These are phyloP conservation scores for Cololabis saira DNA, from an alignment of 2,113 vertebrate species.

Conservation along the genomic window DNA sequence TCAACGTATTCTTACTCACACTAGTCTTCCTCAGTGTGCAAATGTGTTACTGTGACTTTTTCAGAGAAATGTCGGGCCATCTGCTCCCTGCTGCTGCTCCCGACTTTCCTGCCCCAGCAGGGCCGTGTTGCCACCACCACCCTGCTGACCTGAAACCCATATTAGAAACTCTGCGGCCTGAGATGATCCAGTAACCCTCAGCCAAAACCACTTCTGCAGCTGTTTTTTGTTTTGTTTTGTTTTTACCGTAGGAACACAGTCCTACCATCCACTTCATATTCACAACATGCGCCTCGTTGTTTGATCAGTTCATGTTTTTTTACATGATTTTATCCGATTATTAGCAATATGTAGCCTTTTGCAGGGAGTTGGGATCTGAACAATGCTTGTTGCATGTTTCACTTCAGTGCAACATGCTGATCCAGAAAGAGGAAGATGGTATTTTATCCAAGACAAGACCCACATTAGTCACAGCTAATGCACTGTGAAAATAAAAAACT, in stretches of 20 bases:
- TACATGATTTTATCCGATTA: slow-evolving; percentile 12
- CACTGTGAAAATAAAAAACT: slow-evolving; percentile 69
- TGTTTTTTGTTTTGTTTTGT: slow-evolving; percentile 26
- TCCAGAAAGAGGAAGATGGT: slow-evolving; percentile 37
- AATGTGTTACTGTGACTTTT: slow-evolving; percentile 37
- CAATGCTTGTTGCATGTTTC: slow-evolving; percentile 31
- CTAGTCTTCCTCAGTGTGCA: slow-evolving; percentile 25
- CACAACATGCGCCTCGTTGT: not conserved
- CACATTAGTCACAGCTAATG: slow-evolving; percentile 75
- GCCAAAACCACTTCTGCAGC: slow-evolving; percentile 30
- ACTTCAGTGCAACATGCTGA: slow-evolving; percentile 37
- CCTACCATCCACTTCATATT: slow-evolving; percentile 12
- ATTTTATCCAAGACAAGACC: slow-evolving; percentile 64
- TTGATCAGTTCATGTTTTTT: slow-evolving; percentile 10
- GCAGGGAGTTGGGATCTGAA: slow-evolving; percentile 8
- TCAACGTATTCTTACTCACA: slow-evolving; percentile 6
- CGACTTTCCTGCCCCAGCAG: slow-evolving; percentile 52
- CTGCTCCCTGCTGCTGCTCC: slow-evolving; percentile 63
- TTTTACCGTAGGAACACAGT: slow-evolving; percentile 42
- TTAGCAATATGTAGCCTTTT: slow-evolving; percentile 16
- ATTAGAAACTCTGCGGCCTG: slow-evolving; percentile 51
- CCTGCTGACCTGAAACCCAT: slow-evolving; percentile 31
- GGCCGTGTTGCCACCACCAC: slow-evolving; percentile 31
- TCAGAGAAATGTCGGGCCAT: slow-evolving; percentile 56
- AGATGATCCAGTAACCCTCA: slow-evolving; percentile 60